Percentiles rank a stretch among this genome's conserved stretches.
These are phyloP conservation scores for Catajapyx aquilonaris DNA, from an alignment of 1,140 invertebrate species.

Conservation along the genomic window DNA sequence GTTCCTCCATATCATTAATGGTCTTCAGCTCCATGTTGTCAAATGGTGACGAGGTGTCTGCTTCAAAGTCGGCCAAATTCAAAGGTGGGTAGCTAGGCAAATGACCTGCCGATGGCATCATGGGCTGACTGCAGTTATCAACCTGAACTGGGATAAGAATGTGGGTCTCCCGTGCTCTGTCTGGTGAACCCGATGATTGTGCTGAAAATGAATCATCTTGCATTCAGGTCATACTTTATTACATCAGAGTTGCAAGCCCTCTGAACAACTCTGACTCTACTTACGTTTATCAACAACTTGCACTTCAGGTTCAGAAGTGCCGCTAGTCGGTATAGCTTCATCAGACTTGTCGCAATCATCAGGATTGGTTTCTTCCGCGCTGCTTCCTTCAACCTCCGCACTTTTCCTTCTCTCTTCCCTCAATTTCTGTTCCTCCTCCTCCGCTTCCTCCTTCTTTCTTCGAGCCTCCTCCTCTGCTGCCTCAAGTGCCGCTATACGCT, in stretches of 20 bases:
- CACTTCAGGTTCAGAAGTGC: too few relatives aligned
- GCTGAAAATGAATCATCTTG: background rate
- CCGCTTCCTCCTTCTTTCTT: constrained; percentile 28
- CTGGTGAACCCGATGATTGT: background rate
- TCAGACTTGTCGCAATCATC: too few relatives aligned
- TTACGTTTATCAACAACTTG: too few relatives aligned
- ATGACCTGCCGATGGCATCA: constrained; percentile 2
- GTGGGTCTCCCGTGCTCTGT: background rate
- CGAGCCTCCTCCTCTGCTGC: constrained; percentile 31
- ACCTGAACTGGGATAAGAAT: background rate
- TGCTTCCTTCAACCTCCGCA: too few relatives aligned
- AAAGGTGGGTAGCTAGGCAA: constrained; percentile 15
- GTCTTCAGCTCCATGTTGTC: constrained; percentile 77
- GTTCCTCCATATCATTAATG: constrained; percentile 69
- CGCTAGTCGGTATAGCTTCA: constrained; percentile 9
- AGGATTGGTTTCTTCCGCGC: too few relatives aligned
- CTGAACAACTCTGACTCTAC: too few relatives aligned
- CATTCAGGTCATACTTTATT: background rate
- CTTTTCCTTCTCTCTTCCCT: constrained; percentile 27
- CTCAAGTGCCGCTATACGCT: constrained; percentile 4
- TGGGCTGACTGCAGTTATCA: background rate
- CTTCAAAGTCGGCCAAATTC: constrained; percentile 61
- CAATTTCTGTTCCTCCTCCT: constrained; percentile 15
- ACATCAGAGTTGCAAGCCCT: background rate
- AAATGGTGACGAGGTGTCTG: constrained; percentile 71